These are phyloP conservation scores for Frieseomelitta varia DNA, from an alignment of 1,140 invertebrate genomes.

Conservation along the genomic window DNA sequence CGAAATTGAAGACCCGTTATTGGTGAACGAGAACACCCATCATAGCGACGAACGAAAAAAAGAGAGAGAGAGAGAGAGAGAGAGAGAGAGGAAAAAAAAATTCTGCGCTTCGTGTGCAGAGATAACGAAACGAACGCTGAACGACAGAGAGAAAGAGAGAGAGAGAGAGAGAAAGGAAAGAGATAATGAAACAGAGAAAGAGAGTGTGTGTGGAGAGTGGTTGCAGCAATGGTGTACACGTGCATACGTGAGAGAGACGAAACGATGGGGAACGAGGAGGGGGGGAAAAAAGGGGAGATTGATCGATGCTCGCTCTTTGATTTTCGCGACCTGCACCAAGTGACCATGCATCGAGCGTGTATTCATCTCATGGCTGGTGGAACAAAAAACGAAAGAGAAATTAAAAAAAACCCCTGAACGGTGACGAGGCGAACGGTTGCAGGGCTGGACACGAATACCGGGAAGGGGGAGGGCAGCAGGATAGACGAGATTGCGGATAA, in stretches of 20 bases:
- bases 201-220: neutral
- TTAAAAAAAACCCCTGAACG: slow-evolving; percentile 48
- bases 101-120: slow-evolving; percentile 32
- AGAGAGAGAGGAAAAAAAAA: slow-evolving; percentile 9
- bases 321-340: slow-evolving; percentile 60
- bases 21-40: slow-evolving; percentile 57
- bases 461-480: neutral
- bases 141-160: neutral
- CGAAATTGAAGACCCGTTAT: slow-evolving; percentile 67
- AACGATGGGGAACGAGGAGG: neutral
- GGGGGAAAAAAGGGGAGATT: slow-evolving; percentile 31
- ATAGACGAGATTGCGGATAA: slow-evolving; percentile 36
- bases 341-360: slow-evolving; percentile 50
- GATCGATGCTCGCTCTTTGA: slow-evolving; percentile 59
- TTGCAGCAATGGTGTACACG: neutral
- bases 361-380: slow-evolving; percentile 57
- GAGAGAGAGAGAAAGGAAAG: neutral
- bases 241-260: neutral
- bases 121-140: slow-evolving; percentile 38
- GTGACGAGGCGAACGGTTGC: slow-evolving; percentile 29
- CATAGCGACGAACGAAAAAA: slow-evolving; percentile 50
- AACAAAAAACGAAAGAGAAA: slow-evolving; percentile 53
- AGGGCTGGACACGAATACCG: neutral
- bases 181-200: neutral
- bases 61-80: neutral